These are phyloP conservation scores for Meghimatium bilineatum DNA, from an alignment of 2,888 invertebrate species.

Conservation along the genomic window DNA sequence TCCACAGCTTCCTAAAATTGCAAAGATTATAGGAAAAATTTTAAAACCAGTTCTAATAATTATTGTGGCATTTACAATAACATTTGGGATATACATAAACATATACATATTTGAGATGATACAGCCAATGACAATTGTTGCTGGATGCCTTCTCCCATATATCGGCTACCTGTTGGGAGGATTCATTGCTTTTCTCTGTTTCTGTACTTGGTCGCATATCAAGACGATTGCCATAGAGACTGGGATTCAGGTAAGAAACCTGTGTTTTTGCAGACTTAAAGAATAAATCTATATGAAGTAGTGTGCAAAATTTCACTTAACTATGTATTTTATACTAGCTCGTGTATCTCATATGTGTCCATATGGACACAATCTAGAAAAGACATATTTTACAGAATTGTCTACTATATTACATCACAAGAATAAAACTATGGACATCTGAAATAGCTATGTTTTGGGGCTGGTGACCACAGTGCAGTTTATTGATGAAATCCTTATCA, in stretches of 20 bases:
- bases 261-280: background rate
- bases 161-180: constrained; percentile 71
- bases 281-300: too few species aligned
- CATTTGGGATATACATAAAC: constrained; percentile 93
- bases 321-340: too few species aligned
- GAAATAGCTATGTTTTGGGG: too few species aligned
- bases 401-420: too few species aligned
- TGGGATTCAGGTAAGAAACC: constrained; percentile 77
- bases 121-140: constrained; percentile 78
- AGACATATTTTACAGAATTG: too few species aligned
- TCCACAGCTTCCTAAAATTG: constrained; percentile 80
- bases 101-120: constrained; percentile 91
- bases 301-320: too few species aligned
- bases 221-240: constrained; percentile 90
- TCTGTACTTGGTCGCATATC: constrained; percentile 65
- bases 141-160: constrained; percentile 72
- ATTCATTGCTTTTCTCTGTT: constrained; percentile 60
- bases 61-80: constrained; percentile 88
- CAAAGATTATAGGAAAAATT: constrained; percentile 80
- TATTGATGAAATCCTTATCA: too few species aligned
- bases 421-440: too few species aligned
- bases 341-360: too few species aligned
- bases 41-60: constrained; percentile 89
- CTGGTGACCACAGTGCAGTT: too few species aligned
- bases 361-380: too few species aligned